A percentile compares a stretch with the other conserved stretches of the same genome.
Evolutionary conservation across 2,888 invertebrate genomes (phyloP).

Genomic region (Cylloceria caligata): DNA sequence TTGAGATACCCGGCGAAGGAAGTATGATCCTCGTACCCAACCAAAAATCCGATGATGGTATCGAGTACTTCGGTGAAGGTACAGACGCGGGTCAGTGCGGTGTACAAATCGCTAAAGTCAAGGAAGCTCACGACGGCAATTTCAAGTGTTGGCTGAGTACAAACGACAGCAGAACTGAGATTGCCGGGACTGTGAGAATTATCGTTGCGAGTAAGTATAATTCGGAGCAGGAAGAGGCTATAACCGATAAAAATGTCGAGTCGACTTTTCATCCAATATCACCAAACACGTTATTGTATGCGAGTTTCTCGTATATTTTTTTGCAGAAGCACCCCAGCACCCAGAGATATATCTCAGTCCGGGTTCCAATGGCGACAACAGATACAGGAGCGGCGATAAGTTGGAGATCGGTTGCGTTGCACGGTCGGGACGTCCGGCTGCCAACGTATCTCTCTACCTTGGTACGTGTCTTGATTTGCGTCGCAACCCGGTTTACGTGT

Average conservation of each 20-base stretch:
- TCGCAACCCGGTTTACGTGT: neutral
- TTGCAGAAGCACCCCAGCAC: conserved; percentile 85
- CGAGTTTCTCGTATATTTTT: conserved; percentile 14
- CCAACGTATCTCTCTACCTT: conserved; percentile 91
- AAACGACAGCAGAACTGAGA: conserved; percentile 86
- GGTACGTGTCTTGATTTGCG: conserved; percentile 84
- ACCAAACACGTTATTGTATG: neutral
- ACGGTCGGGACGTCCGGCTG: conserved; percentile 90
- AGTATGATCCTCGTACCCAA: conserved; percentile 68
- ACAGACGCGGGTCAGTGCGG: conserved; percentile 90
- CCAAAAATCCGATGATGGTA: conserved; percentile 76
- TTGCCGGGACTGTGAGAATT: conserved; percentile 87
- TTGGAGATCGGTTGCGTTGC: conserved; percentile 89
- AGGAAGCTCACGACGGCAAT: conserved; percentile 89
- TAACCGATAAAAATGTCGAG: neutral
- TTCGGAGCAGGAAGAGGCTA: neutral
- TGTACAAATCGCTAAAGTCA: conserved; percentile 88
- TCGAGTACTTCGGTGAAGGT: conserved; percentile 85
- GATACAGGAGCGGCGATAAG: conserved; percentile 87
- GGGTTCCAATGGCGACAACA: conserved; percentile 82
- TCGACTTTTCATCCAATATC: neutral
- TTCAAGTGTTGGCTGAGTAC: conserved; percentile 89
- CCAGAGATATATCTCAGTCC: conserved; percentile 83
- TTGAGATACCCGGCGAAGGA: conserved; percentile 80
- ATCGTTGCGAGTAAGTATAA: conserved; percentile 90